Base-by-base conservation (phyloP, 2,797 vertebrate genomes). In the Myotis findleyi region DNA sequence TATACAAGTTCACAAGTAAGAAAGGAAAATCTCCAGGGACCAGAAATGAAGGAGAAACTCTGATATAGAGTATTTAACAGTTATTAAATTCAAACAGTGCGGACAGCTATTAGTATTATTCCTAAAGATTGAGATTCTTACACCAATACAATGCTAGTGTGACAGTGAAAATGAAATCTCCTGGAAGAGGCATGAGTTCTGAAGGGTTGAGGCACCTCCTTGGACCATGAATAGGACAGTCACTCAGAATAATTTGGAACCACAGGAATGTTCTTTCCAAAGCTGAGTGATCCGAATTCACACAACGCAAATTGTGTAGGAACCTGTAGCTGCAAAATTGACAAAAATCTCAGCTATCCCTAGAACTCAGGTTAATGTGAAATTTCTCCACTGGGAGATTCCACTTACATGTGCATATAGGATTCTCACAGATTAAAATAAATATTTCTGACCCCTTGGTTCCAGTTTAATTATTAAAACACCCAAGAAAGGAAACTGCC, bases 61-160 rank as follows among this genome's bases (percentile, higher is more conserved):
- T 16, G 55, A 75, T 49, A n/a, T 7, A 84, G 36, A 73, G 55
- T 84, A 73, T 94, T 96, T 96, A 95, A 47, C 82, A 91, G 80
- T 95, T 95, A 87, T 47, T 96, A 95, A 87, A 91, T 91, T 84
- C 79, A 93, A 86, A 92, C 86, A 83, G 96, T 49, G 76, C 41
- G 83, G 21, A 33, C 20, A 21, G 49, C 20, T 66, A 23, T 93
- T 66, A 49, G 53, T 76, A n/a, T 93, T 20, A 68, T 87, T 80
- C 73, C 11, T 79, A 55, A 86, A 79, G 47, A 80, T 47, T 30
- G 82, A 79, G 53, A 33, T 86, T 91, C 83, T 93, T 75, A 57
- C 82, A 91, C 62, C 69, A 95, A 51, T 79, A 44, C 41, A 8
- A 8, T 10, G 18, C 38, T 38, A 17, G 27, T 36, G 5, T n/a